phyloP scores from a whole-genome alignment of 2,797 vertebrate species.

The Phoeniculus purpureus region DNA sequence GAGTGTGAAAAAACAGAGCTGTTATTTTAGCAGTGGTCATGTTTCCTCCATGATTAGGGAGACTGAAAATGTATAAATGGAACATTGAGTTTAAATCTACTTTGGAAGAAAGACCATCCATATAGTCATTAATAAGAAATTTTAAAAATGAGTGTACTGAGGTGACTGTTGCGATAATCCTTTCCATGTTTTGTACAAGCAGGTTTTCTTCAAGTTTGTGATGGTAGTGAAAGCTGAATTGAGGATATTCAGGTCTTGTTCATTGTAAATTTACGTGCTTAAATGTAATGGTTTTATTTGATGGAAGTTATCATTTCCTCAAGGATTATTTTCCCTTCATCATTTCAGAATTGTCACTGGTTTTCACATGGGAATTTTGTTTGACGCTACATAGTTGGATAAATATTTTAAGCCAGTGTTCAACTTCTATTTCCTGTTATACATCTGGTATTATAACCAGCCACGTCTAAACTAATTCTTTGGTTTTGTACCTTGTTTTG shows the following conservation, averaged over 20 bases:
- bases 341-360: neutral
- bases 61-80: neutral
- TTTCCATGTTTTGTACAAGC: neutral
- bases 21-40: neutral
- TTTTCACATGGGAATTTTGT: neutral
- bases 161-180: neutral
- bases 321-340: neutral
- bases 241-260: neutral
- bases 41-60: neutral
- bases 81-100: neutral
- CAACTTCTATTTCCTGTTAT: neutral
- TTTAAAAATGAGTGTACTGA: neutral
- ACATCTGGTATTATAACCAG: neutral
- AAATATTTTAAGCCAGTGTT: neutral
- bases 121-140: neutral
- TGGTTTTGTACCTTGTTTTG: neutral
- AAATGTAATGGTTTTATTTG: neutral
- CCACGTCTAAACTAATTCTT: neutral
- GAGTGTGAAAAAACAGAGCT: neutral
- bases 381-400: neutral
- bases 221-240: neutral
- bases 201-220: neutral
- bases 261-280: neutral
- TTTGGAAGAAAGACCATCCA: neutral
- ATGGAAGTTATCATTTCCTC: neutral